Base-by-base conservation (phyloP, 2,888 invertebrate species). In the Thera obeliscata region DNA sequence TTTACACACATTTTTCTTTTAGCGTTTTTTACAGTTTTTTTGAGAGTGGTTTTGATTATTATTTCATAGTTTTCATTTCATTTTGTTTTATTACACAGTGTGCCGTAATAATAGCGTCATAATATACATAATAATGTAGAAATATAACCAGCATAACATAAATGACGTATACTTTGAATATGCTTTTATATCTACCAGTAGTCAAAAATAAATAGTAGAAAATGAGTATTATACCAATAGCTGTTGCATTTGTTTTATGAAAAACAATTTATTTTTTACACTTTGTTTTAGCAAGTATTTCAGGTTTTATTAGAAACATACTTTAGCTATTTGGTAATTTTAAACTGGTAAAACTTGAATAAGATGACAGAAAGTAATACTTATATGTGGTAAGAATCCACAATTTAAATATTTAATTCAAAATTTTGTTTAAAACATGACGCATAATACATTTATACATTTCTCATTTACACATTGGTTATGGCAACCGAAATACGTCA, bases 161-260 rank as follows among this genome's bases (percentile, higher is more conserved):
- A 82, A 85, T 80, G 81, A 88, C 82, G 86, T 89, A 87, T 89
- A 87, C 84, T 88, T 90, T 92, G 85, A 88, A 85, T 91, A 90
- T 88, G 91, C 90, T 91, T 91, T 86, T 87, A 86, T 86, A 84
- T 70, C 74, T 79, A 80, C 87, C 82, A 83, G 90, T 93, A 93
- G 91, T 83, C 75, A 76, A 87, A 74, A 85, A 84, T 76, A 86
- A 81, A 69, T 76, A 77, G 89, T 90, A 89, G 91, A 85, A 85
- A 81, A 82, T 78, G 84, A 84, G 81, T 84, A 83, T 69, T 79
- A 83, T 80, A 80, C 70, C 69, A 70, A 83, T 88, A 87, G 87
- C 85, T 85, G 82, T 79, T 84, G 87, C 83, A 84, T 86, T 87
- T 86, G 78, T 75, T 76, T 73, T 69, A 73, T 71, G 62, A 74